These are phyloP conservation scores for Thaumetopoea pityocampa DNA, from an alignment of 1,140 invertebrate species.

Conservation along the genomic window DNA sequence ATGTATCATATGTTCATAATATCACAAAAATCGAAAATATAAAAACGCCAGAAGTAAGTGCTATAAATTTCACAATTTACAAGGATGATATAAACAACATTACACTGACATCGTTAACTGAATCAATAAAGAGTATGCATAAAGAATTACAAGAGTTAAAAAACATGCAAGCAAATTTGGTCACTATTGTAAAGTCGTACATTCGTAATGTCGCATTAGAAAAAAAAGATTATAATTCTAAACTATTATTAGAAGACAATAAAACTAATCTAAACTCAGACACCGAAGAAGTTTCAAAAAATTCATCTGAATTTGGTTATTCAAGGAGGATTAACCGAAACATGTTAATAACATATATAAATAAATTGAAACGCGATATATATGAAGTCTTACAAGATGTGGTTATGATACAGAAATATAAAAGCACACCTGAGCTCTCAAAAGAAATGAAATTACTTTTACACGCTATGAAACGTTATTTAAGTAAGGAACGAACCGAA, in stretches of 20 bases:
- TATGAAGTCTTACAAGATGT: conserved; percentile 37
- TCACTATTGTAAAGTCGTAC: conserved; percentile 13
- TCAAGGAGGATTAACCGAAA: conserved; percentile 16
- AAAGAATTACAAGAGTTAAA: conserved; percentile 29
- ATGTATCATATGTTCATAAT: conserved; percentile 1
- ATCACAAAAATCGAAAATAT: conserved; percentile 5
- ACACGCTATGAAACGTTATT: conserved; percentile 33
- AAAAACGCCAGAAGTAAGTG: neutral
- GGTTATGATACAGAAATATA: conserved; percentile 24
- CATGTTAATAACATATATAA: conserved; percentile 24
- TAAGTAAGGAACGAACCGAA: conserved; percentile 16
- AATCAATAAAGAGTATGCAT: conserved; percentile 29
- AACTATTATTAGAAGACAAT: too few species aligned
- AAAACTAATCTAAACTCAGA: too few species aligned
- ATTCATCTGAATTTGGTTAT: conserved; percentile 15
- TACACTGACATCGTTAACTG: conserved; percentile 25
- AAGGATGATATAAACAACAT: conserved; percentile 23
- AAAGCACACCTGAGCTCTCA: conserved; percentile 13
- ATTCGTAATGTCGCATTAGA: too few species aligned
- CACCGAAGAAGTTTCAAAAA: too few species aligned
- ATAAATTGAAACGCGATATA: conserved; percentile 43
- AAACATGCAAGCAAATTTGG: conserved; percentile 25
- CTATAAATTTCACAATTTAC: conserved; percentile 3
- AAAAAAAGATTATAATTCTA: too few species aligned
- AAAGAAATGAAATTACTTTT: conserved; percentile 29